Base-by-base conservation (phyloP, 2,797 vertebrate species). In the Lates japonicus region DNA sequence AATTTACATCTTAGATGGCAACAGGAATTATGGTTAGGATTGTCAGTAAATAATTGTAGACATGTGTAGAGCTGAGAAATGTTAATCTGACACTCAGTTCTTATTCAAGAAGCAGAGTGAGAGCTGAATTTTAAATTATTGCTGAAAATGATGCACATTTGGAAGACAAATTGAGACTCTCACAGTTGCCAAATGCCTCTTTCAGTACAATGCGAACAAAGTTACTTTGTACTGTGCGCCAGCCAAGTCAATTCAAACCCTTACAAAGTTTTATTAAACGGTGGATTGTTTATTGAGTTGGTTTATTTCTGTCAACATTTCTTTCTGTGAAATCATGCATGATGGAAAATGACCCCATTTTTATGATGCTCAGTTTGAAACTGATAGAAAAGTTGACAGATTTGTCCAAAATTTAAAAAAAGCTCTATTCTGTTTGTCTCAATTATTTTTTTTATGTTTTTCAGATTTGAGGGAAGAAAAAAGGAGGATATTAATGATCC, bases 401-500 rank as follows among this genome's bases (percentile, higher is more conserved):
- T 74, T 48, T 5, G 35, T 68, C 35, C 22, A 37, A 55, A 57
- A 81, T 82, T 41, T 31, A 3, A 70, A 75, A 78, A 88, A 63
- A 61, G 6, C 44, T 70, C 22, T 62, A 74, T 82, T 88, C 79
- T 64, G 74, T 90, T 88, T 87, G 75, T 80, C 46, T 17, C 17
- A 3, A 85, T 81, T 86, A 57, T 69, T 72, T 78, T 82, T 67
- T 80, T 63, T 29, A 29, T 59, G 60, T 82, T 75, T 76, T 74
- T 71, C 31, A 54, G 41, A 76, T 69, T 67, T 25, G 11, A 66
- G 66, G 60, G 20, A 69, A 63, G n/a, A 52, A 78, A 80, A 85
- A 78, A 55, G 22, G 19, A 42, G 58, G 59, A 65, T 80, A 89
- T 89, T 89, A 90, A 88, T 86, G 84, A 85, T 76, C 64, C 33